Evolutionary conservation across 30 jellyfish, hydroid and myxozoan genomes (phyloP).

Genomic region (Sanderia malayensis): DNA sequence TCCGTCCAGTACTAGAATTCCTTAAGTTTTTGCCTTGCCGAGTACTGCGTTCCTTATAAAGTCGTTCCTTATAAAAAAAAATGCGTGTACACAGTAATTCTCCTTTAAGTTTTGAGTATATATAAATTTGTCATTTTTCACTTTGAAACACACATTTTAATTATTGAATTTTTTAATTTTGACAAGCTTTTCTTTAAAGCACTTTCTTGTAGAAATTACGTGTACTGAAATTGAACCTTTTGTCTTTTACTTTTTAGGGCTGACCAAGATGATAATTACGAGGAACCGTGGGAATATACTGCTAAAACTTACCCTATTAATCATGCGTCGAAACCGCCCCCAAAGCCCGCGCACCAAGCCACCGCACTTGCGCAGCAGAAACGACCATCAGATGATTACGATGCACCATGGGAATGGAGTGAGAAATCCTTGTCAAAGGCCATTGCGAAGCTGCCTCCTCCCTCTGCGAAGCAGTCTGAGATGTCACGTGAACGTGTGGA

Average conservation of each 20-base stretch:
- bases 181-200: background rate
- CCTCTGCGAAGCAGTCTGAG: constrained; percentile 42
- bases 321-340: constrained; percentile 52
- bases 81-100: too few relatives aligned
- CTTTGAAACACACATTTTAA: background rate
- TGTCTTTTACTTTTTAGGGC: background rate
- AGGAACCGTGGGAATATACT: constrained; percentile 67
- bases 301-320: constrained; percentile 19
- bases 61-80: too few relatives aligned
- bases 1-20: too few relatives aligned
- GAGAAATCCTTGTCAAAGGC: constrained; percentile 44
- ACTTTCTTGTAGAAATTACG: too few relatives aligned
- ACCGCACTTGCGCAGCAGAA: constrained; percentile 24
- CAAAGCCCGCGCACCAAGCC: constrained; percentile 21
- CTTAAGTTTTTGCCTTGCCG: too few relatives aligned
- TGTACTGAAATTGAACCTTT: too few relatives aligned
- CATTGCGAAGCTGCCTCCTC: constrained; percentile 52
- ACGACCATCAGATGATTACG: constrained; percentile 73
- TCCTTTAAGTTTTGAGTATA: background rate
- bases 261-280: constrained; percentile 39
- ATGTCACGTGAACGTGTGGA: constrained; percentile 34
- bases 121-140: background rate
- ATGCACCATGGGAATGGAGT: constrained; percentile 97
- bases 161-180: too few relatives aligned
- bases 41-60: too few relatives aligned